Base-by-base conservation (phyloP, 2,113 vertebrate species). In the Neodontobutis hainanensis region DNA sequence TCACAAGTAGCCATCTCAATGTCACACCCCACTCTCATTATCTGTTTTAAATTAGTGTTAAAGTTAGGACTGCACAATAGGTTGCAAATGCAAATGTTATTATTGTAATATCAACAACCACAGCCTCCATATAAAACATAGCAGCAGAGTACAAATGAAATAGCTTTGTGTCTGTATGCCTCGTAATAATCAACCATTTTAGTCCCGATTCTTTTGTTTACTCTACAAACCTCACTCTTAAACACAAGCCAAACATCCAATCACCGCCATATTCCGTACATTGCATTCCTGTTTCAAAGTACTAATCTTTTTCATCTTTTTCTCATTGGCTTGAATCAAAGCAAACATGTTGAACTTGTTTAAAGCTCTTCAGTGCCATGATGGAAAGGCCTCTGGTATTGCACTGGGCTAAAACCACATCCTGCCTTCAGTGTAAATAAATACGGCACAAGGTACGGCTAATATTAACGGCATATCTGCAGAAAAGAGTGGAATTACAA, bases 331-430 rank as follows among this genome's bases (percentile, higher is more conserved):
- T 70, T 81, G 53, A 81, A 81, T 74, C 67, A 67, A 70, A 67
- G 63, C 77, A 61, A 84, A 82, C 87, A 88, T 87, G 77, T 38
- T 84, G 84, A 85, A 86, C 77, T 84, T 81, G 82, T 89, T 86
- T 83, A 68, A 87, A 77, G 57, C 74, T 78, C 71, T 71, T 75
- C 50, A 62, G 51, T 79, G 74, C 65, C 60, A 79, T 64, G 71
- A 89, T 69, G 73, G 85, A 88, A 84, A 86, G 70, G 73, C 59
- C 70, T 77, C 65, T 70, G 51, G 75, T 65, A 69, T 43, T 70
- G 81, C 52, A 45, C 61, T 32, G 48, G 53, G 70, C 55, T 80
- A 68, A 68, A 87, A 83, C 86, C 87, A 88, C 81, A 87, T 87
- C 85, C 82, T 84, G 80, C 65, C 70, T 81, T 16, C 50, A 69